Base-by-base conservation (phyloP, 2,888 invertebrate genomes). In the Chrysina gloriosa region DNA sequence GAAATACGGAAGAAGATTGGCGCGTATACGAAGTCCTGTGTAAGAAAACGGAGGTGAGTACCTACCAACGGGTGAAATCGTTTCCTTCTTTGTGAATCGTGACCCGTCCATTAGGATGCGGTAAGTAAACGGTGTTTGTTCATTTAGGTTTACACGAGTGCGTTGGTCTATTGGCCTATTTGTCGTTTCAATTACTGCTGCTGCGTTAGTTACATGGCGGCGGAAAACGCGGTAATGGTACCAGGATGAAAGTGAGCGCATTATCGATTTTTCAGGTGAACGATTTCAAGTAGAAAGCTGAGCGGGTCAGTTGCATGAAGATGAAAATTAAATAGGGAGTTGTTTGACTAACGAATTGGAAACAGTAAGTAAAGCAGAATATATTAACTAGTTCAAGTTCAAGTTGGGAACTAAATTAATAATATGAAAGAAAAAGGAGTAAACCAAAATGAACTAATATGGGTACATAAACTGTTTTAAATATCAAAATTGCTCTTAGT, bases 1-100 rank as follows among this genome's bases (percentile, higher is more conserved):
- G 84, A 67, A 87, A 88, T 77, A 84, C 86, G 25, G 85, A 87
- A 72, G 91, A 92, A 78, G 92, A 93, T 81, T 92, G 92, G 89
- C 88, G 88, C 78, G 87, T 92, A 71, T 93, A 89, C 80, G 90
- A 92, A 83, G 86, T 88, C 3, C 82, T 92, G 70, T 88, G 89
- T 74, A 87, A 86, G 74, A 86, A 87, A 78, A 84, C 84, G 72
- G 87, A 88, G 83, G 89, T 89, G 80, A 80, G 82, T 80, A 63
- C 6, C 5, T 23, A 42, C 42, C 19, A 39, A 31, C 11, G 11
- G 3, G 3, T 31, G 36, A 9, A 7, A 11, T 14, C 14, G 16
- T 52, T 14, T 52, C 45, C 2, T 31, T 4, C 4, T 21, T 21
- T 9, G 19, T 45, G 36, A 36, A 47, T 47, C 29, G 42, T 29